Percentiles rank a stretch among this genome's conserved stretches.
Conservation (phyloP, 2,113 vertebrate genomes). For the Apodemus sylvaticus region DNA sequence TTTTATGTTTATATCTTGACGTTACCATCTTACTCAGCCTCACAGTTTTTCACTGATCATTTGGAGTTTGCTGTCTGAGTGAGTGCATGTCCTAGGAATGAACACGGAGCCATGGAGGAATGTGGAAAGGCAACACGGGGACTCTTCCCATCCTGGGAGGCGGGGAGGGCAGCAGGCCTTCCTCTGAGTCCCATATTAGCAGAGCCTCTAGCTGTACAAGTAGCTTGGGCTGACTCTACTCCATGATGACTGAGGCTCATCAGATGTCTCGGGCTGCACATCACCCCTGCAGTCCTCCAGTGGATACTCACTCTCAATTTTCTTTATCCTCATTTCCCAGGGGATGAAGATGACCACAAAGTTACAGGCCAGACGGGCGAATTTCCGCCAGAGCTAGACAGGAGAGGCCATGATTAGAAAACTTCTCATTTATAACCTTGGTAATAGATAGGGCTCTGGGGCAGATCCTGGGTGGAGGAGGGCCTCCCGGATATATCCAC, state of each 20-base stretch:
- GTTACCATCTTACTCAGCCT: neutral
- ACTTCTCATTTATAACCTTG: fast-evolving
- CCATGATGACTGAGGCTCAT: fast-evolving
- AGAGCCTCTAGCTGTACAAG: fast-evolving
- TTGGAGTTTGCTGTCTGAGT: neutral
- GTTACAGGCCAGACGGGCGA: conserved; percentile 93
- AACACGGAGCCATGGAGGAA: fast-evolving
- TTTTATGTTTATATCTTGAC: neutral
- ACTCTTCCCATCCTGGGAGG: neutral
- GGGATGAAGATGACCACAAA: conserved; percentile 95
- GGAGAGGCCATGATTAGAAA: conserved; percentile 4
- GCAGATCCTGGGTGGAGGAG: fast-evolving
- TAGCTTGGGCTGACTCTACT: fast-evolving
- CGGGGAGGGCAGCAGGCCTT: fast-evolving
- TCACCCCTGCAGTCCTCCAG: neutral
- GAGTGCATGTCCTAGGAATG: too few relatives aligned
- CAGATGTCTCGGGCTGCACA: neutral
- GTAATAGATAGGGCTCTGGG: fast-evolving
- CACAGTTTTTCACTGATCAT: neutral
- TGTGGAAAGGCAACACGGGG: neutral
- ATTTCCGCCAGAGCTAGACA: conserved; percentile 93
- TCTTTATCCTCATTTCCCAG: conserved; percentile 99
- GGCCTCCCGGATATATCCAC: neutral
- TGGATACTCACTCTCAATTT: conserved; percentile 95
- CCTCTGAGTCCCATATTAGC: neutral